These are phyloP conservation scores for Acleris laterana DNA, from an alignment of 2,888 invertebrate species.

Conservation along the genomic window DNA sequence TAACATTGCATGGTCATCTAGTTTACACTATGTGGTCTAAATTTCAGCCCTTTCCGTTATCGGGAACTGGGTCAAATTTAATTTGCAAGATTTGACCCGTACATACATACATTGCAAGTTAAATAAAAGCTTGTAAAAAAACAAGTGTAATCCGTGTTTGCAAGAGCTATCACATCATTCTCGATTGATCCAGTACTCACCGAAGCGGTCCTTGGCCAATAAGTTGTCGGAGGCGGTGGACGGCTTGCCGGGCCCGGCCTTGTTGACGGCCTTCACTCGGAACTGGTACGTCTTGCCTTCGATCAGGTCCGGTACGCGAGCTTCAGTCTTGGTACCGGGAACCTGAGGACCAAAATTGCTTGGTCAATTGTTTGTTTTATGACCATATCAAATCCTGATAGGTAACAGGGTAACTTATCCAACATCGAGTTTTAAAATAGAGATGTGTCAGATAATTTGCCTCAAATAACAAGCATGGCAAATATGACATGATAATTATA, in stretches of 20 bases:
- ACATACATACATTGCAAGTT: no score
- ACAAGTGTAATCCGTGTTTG: no score
- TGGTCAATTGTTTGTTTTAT: background rate
- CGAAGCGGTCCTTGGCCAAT: conserved; percentile 93
- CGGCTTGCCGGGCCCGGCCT: conserved; percentile 96
- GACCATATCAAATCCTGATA: background rate
- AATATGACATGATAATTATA: no score
- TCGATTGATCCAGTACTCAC: conserved; percentile 55
- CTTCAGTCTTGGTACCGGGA: conserved; percentile 93
- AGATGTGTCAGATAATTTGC: background rate
- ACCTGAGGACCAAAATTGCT: conserved; percentile 66
- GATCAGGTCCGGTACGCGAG: conserved; percentile 93
- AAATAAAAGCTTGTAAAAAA: no score
- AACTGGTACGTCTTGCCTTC: conserved; percentile 98
- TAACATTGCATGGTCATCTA: no score
- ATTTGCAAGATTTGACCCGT: no score
- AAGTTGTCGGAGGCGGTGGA: conserved; percentile 92
- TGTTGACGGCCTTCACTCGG: conserved; percentile 96
- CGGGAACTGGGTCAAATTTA: no score
- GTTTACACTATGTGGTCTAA: no score
- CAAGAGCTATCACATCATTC: no score
- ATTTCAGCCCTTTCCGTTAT: no score
- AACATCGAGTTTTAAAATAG: background rate
- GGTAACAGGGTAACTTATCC: no score
- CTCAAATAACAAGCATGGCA: no score